Evolutionary conservation across 1,140 invertebrate species (phyloP), one percentile per base, ranked within the genome.

Genomic region (Drosophila mauritiana): DNA sequence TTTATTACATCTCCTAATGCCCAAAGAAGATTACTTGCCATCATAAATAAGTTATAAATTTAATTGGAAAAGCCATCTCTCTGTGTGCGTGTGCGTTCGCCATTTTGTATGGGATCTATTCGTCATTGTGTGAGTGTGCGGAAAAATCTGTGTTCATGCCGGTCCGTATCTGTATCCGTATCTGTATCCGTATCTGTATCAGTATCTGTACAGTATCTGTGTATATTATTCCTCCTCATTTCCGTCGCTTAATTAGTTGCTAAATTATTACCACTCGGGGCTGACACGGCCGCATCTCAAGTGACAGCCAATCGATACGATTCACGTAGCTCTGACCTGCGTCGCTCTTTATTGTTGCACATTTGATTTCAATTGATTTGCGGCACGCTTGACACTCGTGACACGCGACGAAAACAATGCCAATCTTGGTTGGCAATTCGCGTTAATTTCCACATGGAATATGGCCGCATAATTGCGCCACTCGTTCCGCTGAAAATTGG

Each of bases 21-120:
- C 73, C 65, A 89, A 89, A 89, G 84, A 89, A 84, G 84, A 89
- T 89, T 89, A 89, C 77, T 78, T 78, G 75, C 64, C 51, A 53
- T 72, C 84, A 84, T 89, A 89, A 89, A 89, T 89, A 89, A 89
- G 80, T 84, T 89, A 89, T 78, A 84, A 84, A 89, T 78, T 90
- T 89, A 89, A 89, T 89, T 89, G 85, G 69, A 80, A 89, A 84
- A 84, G 80, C 40, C 39, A 17, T 15, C 57, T 49, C 15, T 2
- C 13, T 4, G 3, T 11, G 27, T 59, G 54, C 10, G 36, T 62
- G 59, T 58, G 25, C 12, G 13, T 17, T 53, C 31, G 20, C 17
- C 59, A 63, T 63, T 59, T 59, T 59, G 54, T 37, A 63, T 42
- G 36, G 27, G 25, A 40, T 31, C 36, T 15, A 15, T 36, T 20